These are phyloP conservation scores for Parapristionchus giblindavisi DNA, from an alignment of 2,888 invertebrate genomes.

Conservation along the genomic window DNA sequence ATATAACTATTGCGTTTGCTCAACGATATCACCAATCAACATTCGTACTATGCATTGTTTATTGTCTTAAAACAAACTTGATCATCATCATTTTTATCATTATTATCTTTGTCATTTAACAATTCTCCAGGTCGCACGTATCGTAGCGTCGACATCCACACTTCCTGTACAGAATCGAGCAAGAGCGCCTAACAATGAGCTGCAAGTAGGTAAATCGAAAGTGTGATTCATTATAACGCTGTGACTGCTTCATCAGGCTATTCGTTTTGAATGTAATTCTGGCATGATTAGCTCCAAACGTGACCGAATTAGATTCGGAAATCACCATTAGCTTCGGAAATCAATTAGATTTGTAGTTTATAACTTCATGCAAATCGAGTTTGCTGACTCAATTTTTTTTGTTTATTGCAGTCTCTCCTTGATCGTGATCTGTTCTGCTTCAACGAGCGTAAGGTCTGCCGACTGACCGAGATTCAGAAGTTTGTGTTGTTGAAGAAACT, in stretches of 20 bases:
- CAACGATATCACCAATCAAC: background rate
- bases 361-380: background rate
- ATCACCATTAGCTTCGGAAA: too few species aligned
- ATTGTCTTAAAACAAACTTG: background rate
- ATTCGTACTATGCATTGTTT: background rate
- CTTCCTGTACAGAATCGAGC: background rate
- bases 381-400: background rate
- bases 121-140: slow-evolving; percentile 3
- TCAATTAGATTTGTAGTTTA: too few species aligned
- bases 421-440: slow-evolving; percentile 53
- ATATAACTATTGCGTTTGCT: background rate
- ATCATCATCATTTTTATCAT: background rate
- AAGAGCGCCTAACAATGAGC: slow-evolving; percentile 16
- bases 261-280: too few species aligned
- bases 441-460: slow-evolving; percentile 41
- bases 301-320: background rate
- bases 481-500: slow-evolving; percentile 7
- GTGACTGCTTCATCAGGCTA: background rate
- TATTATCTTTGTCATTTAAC: background rate
- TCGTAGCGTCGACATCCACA: background rate
- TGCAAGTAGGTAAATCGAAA: slow-evolving; percentile 5
- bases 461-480: slow-evolving; percentile 28
- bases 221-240: background rate
- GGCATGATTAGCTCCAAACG: too few species aligned
- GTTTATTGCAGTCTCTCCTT: slow-evolving; percentile 40